Conservation (phyloP, 2,888 invertebrate genomes). For the Agrotis ipsilon region DNA sequence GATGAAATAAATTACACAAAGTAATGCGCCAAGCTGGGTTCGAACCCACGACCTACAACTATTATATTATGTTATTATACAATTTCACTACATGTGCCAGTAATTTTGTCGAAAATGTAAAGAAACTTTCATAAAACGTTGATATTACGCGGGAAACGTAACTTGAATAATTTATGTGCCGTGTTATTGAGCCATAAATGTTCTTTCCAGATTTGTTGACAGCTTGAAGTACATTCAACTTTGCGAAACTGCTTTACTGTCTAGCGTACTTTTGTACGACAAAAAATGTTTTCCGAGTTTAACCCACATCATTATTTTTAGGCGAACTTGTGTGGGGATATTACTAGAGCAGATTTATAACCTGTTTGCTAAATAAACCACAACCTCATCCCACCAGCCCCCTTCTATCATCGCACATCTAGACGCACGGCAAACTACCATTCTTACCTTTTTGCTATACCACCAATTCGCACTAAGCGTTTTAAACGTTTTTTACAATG, state of each 20-base stretch:
- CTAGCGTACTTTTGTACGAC: conserved; percentile 8
- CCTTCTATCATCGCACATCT: no score
- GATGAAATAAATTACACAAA: no score
- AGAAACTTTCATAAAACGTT: background rate
- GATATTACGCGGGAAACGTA: background rate
- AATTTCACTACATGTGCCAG: no score
- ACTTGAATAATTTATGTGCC: conserved; percentile 25
- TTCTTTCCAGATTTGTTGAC: conserved; percentile 42
- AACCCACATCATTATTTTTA: conserved; percentile 21
- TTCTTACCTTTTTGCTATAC: no score
- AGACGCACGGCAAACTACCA: no score
- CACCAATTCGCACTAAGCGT: no score
- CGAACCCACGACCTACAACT: no score
- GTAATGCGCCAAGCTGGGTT: no score
- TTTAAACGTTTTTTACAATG: no score
- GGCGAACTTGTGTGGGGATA: background rate
- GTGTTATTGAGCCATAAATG: conserved; percentile 47
- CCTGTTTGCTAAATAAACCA: background rate
- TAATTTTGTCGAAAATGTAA: background rate
- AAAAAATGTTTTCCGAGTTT: conserved; percentile 14
- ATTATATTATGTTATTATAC: no score
- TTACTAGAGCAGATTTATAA: background rate
- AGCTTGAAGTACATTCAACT: conserved; percentile 42
- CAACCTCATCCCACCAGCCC: no score
- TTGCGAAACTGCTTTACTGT: conserved; percentile 35